Conservation (phyloP, 2,113 vertebrate genomes). For the Aldabrachelys gigantea region DNA sequence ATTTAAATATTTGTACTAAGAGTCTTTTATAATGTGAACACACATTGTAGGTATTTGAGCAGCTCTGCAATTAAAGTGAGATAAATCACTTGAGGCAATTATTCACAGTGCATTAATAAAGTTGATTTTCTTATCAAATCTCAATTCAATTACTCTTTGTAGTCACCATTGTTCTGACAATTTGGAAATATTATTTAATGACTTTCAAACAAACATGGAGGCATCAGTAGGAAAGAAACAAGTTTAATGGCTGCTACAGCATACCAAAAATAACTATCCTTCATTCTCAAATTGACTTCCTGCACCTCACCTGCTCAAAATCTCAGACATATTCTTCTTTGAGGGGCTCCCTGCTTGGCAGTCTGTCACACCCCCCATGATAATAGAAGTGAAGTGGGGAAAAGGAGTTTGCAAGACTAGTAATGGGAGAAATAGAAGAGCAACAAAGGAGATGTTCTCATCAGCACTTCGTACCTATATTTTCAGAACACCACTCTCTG, state of each 20-base stretch:
- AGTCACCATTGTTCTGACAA: background rate
- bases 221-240: background rate
- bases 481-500: background rate
- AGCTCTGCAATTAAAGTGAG: slow-evolving; percentile 22
- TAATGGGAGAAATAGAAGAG: background rate
- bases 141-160: slow-evolving; percentile 5
- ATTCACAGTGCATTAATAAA: slow-evolving; percentile 54
- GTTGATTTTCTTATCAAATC: slow-evolving; percentile 39
- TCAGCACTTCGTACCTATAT: background rate
- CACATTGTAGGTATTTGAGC: slow-evolving; percentile 9
- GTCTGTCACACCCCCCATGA: background rate
- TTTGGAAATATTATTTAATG: slow-evolving; percentile 17
- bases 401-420: background rate
- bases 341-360: background rate
- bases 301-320: background rate
- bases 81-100: slow-evolving; percentile 53
- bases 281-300: background rate
- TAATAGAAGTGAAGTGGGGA: background rate
- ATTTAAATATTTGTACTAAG: slow-evolving; percentile 68
- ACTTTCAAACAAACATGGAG: slow-evolving; percentile 2
- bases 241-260: background rate
- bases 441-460: background rate
- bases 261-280: background rate
- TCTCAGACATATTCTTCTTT: background rate
- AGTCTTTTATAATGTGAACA: slow-evolving; percentile 46